Evolutionary conservation across 2,888 invertebrate species (phyloP), one percentile per base, ranked within the genome.

Genomic region (Zootermopsis nevadensis): DNA sequence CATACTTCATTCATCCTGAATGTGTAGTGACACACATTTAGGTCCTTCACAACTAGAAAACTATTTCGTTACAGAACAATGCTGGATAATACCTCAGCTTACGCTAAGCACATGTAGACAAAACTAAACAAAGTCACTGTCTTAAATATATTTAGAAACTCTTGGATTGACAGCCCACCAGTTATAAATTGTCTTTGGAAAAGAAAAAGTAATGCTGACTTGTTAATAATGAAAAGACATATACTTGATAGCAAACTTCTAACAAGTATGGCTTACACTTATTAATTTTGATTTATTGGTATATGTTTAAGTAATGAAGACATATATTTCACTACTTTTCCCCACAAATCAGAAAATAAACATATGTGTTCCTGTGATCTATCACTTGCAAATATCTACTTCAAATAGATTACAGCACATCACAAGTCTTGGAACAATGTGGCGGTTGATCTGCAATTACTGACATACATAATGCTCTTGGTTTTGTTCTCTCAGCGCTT

Each of bases 401-500:
- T 60, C n/a, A 7, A 8, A n/a, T 60, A 60, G 0, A 48, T 69
- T 22, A 74, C 35, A 38, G 38, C 38, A 74, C 42, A n/a, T 74
- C 74, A 74, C 74, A 74, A 74, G 74, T 74, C 69, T 69, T 42
- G 38, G 33, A 74, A 38, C 74, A 22, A 22, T n/a, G 27, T 74
- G 74, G 74, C 38, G 38, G 24, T 33, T 1, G 2, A 48, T 15
- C 22, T 31, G 69, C 22, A 69, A 69, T 74, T 72, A 30, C 30
- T 72, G 72, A 8, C 31, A 72, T 35, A 24, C 31, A 35, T 35
- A 35, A 42, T 72, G 72, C 38, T 7, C 22, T 66, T 27, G 27
- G 35, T 38, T 33, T 22, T 79, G 31, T 60, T 6, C 33, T 35
- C 35, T 91, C 94, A 96, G 91, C 96, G 96, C 92, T 97, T 97